These are phyloP conservation scores for Allacma fusca DNA, from an alignment of 2,888 invertebrate species.

Conservation along the genomic window DNA sequence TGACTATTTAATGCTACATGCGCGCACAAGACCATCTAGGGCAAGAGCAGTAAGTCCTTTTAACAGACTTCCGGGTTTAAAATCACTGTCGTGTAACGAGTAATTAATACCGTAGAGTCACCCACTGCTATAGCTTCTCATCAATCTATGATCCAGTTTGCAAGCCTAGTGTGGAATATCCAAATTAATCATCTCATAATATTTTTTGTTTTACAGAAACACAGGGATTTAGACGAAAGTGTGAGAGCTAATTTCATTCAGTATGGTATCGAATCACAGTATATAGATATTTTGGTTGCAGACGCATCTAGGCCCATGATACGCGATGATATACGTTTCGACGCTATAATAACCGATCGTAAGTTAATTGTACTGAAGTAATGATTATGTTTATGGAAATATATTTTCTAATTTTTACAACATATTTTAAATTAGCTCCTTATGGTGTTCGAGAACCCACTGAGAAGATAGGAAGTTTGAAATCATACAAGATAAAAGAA, in stretches of 20 bases:
- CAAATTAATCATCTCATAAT: background rate
- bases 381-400: too few species aligned
- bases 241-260: constrained; percentile 87
- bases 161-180: too few species aligned
- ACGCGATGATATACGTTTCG: constrained; percentile 76
- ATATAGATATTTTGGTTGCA: constrained; percentile 88
- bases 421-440: constrained; percentile 78
- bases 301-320: constrained; percentile 89
- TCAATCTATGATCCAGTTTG: too few species aligned
- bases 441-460: constrained; percentile 97
- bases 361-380: too few species aligned
- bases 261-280: constrained; percentile 78
- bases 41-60: constrained; percentile 54
- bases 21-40: constrained; percentile 66
- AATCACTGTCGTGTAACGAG: too few species aligned
- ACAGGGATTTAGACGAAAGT: constrained; percentile 77
- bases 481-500: constrained; percentile 72
- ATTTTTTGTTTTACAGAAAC: constrained; percentile 65
- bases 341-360: constrained; percentile 97
- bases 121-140: too few species aligned
- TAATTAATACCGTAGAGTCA: too few species aligned
- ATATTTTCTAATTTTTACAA: constrained; percentile 24
- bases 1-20: constrained; percentile 93
- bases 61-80: too few species aligned
- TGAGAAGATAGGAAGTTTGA: constrained; percentile 76